Base-by-base conservation (phyloP, 2,113 vertebrate genomes). In the Hippoglossus stenolepis region DNA sequence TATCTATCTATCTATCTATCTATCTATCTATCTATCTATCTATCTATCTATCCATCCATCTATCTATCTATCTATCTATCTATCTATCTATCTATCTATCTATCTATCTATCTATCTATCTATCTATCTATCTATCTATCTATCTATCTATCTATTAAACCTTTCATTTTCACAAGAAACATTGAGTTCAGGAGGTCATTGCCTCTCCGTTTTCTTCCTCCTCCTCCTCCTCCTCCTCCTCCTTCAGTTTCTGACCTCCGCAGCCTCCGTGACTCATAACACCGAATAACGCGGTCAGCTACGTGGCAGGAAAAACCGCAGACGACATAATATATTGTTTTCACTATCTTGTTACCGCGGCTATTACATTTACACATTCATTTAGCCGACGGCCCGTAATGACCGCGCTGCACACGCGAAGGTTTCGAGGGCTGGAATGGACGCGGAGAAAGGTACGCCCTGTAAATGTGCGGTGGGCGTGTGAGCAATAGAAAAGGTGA, bases 401-500 rank as follows among this genome's bases (percentile, higher is more conserved):
- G 31, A 54, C 73, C 45, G 18, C 23, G 45, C 75, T 18, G 61
- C 77, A 64, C 80, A 43, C 77, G 83, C 51, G 75, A 63, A 83
- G 81, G 84, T 77, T 85, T 43, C 45, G 51, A 75, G n/a, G 54
- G 80, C 79, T 77, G 5, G 76, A 79, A 62, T n/a, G 23, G 79
- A 71, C 51, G 12, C 3, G 40, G 40, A 5, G 51, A 65, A 67
- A 51, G 69, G 66, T 20, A 79, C 53, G 67, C 81, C 62, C 77
- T 1, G 70, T 87, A 84, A 88, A 91, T 75, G 88, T 63, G 14
- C 31, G 20, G 23, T 5, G 60, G 15, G 49, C 21, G 63, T 63
- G 78, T 74, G 83, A 86, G 85, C 80, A 74, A 86, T 73, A 75
- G 85, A 70, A 86, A 67, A 89, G 89, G 90, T 85, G 81, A 86